phyloP scores from a whole-genome alignment of 1,140 invertebrate genomes.

The Tigriopus japonicus region DNA sequence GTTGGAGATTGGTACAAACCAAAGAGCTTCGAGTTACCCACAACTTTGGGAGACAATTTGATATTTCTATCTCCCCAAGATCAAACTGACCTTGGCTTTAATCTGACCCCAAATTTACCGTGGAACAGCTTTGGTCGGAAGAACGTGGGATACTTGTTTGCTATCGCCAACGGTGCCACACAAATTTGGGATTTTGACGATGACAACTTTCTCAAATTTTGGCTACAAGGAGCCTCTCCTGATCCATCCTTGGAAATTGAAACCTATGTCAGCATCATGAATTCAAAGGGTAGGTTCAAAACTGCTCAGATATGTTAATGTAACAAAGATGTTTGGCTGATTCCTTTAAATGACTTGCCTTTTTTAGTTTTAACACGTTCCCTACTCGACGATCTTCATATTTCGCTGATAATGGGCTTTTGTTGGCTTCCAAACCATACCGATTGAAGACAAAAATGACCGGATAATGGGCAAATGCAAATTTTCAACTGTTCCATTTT shows the following conservation, averaged over 20 bases:
- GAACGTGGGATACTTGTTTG: constrained; percentile 7
- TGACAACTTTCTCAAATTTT: constrained; percentile 12
- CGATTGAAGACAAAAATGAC: too few species aligned
- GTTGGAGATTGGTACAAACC: background rate
- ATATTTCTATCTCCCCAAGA: background rate
- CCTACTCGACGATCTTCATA: too few species aligned
- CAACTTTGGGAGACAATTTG: background rate
- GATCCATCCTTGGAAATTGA: background rate
- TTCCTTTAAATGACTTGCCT: too few species aligned
- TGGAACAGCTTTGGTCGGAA: constrained; percentile 4
- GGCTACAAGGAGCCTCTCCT: background rate
- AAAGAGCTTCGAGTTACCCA: background rate
- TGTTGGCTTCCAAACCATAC: too few species aligned
- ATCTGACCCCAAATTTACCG: background rate
- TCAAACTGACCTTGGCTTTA: constrained; percentile 13
- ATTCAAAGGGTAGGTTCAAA: too few species aligned
- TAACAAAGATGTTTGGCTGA: too few species aligned
- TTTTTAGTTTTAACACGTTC: too few species aligned
- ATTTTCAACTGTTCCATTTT: too few species aligned
- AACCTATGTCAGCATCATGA: background rate
- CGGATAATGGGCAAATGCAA: too few species aligned
- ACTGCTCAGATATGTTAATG: too few species aligned
- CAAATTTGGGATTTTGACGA: constrained; percentile 7
- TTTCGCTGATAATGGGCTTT: too few species aligned
- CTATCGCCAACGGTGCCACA: constrained; percentile 6